Conservation (phyloP, 2,113 vertebrate genomes). For the Aphyosemion australe region DNA sequence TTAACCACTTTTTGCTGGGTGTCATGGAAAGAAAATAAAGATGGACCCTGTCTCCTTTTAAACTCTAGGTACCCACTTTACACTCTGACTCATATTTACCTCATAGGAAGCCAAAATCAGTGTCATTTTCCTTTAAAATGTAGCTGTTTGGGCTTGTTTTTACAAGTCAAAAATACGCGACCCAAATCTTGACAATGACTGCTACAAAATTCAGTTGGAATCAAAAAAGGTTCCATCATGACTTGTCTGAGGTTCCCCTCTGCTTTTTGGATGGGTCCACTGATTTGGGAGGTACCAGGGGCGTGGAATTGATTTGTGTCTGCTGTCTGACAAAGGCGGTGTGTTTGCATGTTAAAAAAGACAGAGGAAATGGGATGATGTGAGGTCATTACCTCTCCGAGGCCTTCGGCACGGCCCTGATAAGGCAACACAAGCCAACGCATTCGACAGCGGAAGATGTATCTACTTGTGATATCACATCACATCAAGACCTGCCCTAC, state of each 20-base stretch:
- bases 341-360: constrained; percentile 73
- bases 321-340: constrained; percentile 54
- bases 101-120: too few relatives aligned
- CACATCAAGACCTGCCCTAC: constrained; percentile 32
- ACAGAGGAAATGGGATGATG: constrained; percentile 33
- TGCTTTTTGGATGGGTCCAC: constrained; percentile 23
- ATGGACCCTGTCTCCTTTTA: neutral
- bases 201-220: constrained; percentile 31
- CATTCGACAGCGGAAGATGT: constrained; percentile 76
- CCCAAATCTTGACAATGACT: neutral
- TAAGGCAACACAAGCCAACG: constrained; percentile 60
- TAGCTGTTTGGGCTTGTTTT: neutral
- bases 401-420: constrained; percentile 59
- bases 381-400: constrained; percentile 58
- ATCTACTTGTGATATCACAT: constrained; percentile 78
- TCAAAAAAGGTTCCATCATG: constrained; percentile 72
- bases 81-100: neutral
- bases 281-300: constrained; percentile 35
- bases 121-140: neutral
- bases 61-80: neutral
- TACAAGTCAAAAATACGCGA: constrained; percentile 3
- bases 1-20: constrained; percentile 15
- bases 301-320: constrained; percentile 56
- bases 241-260: constrained; percentile 48
- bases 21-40: neutral